Evolutionary conservation across 2,113 vertebrate species (phyloP), one percentile per base, ranked within the genome.

Genomic region (Corydoras sp.): DNA sequence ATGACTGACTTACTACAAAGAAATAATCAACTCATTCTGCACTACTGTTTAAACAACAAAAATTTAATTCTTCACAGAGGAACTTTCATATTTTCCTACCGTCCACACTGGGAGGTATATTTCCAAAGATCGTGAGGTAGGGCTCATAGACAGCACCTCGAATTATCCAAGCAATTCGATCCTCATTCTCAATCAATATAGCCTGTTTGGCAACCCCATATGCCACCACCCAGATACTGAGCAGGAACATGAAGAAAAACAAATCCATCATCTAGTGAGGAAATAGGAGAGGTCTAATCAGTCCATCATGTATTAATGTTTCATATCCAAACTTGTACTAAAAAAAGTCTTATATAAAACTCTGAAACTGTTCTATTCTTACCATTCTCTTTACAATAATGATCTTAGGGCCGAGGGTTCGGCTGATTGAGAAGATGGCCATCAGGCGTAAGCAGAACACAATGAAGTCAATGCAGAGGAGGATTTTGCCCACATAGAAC

Each of bases 171-270:
- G 93, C 89, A 80, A 95, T 84, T 0, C 95, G 91, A 0, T 85
- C 71, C 82, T 99, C 97, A 0, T 99, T 99, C 80, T 98, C 87
- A 72, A 98, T 96, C 74, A 98, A 91, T 79, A 99, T 98, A 62
- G 93, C 93, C 80, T 99, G 97, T 80, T 92, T 96, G 82, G 97
- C 95, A 55, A 99, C 96, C 0, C 97, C 96, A 0, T 95, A 99
- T 18, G 96, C 96, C 77, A 98, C 91, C 9, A 99, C 93, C 93
- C 95, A 98, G 81, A 99, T 94, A 4, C 93, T 93, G 83, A 99
- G 80, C 73, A 99, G 86, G 85, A 99, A 99, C 87, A 99, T 92
- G 83, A 99, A 99, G 88, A 99, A 97, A 89, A 99, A 98, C 88
- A 99, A 83, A 4, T 99, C 96, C 88, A 89, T 95, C 91, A 98